Percentiles rank a stretch among this genome's conserved stretches.
phyloP scores from a whole-genome alignment of 2,797 vertebrate species.

The Muscicapa striata region DNA sequence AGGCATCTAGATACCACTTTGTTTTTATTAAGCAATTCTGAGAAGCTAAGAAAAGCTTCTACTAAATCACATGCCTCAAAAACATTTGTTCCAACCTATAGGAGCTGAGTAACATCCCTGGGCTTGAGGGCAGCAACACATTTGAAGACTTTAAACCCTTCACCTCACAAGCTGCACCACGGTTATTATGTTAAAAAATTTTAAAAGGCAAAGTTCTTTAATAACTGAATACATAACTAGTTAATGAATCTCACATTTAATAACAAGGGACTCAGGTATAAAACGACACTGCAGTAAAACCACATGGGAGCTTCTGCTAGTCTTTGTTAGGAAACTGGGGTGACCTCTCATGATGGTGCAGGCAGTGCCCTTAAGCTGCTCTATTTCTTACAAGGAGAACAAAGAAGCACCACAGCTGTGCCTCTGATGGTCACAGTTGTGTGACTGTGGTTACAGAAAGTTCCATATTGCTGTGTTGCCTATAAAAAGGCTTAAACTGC shows the following conservation, averaged over 20 bases:
- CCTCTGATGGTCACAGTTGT: not conserved
- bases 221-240: not conserved
- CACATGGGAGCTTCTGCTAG: not conserved
- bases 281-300: not conserved
- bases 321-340: not conserved
- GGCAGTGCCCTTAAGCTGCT: not conserved
- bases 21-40: not conserved
- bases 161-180: not conserved
- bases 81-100: not conserved
- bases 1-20: not conserved
- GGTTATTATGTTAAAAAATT: too few relatives aligned
- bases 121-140: not conserved
- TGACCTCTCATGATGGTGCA: not conserved
- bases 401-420: not conserved
- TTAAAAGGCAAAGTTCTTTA: not conserved
- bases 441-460: not conserved
- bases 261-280: not conserved
- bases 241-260: not conserved
- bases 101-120: not conserved
- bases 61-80: not conserved
- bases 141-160: not conserved
- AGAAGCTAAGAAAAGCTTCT: not conserved
- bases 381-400: not conserved
- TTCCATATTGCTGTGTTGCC: not conserved
- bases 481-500: not conserved